phyloP scores from a whole-genome alignment of 2,797 vertebrate species.

The Tiaroga cobitis region DNA sequence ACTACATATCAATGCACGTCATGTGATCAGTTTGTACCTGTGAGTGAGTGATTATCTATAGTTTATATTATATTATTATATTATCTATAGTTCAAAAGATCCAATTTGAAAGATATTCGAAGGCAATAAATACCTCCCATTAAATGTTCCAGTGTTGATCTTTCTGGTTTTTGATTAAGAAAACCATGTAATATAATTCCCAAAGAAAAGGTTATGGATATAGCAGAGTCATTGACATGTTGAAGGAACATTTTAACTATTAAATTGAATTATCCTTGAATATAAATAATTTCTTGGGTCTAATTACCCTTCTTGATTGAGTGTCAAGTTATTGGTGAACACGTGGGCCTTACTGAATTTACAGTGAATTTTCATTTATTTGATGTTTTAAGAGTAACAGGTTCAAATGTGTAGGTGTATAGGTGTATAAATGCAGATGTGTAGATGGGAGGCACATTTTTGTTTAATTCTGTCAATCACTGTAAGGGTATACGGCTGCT shows the following conservation, averaged over 20 bases:
- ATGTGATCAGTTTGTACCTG: background rate
- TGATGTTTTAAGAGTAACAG: background rate
- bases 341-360: background rate
- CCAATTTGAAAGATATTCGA: background rate
- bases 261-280: background rate
- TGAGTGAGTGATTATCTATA: background rate
- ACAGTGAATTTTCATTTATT: too few relatives aligned
- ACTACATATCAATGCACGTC: background rate
- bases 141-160: too few relatives aligned
- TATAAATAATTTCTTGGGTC: background rate
- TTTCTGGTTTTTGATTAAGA: background rate
- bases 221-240: background rate
- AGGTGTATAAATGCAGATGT: background rate
- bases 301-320: background rate
- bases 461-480: background rate
- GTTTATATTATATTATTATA: too few relatives aligned
- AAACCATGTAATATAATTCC: background rate
- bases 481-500: background rate
- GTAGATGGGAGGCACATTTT: background rate
- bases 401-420: background rate
- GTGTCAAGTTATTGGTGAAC: background rate
- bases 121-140: background rate
- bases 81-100: background rate
- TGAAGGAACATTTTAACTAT: background rate
- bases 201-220: background rate